A percentile compares a stretch with the other conserved stretches of the same genome.
These are phyloP conservation scores for Clarias pachynema DNA, from an alignment of 2,797 vertebrate species.

Conservation along the genomic window DNA sequence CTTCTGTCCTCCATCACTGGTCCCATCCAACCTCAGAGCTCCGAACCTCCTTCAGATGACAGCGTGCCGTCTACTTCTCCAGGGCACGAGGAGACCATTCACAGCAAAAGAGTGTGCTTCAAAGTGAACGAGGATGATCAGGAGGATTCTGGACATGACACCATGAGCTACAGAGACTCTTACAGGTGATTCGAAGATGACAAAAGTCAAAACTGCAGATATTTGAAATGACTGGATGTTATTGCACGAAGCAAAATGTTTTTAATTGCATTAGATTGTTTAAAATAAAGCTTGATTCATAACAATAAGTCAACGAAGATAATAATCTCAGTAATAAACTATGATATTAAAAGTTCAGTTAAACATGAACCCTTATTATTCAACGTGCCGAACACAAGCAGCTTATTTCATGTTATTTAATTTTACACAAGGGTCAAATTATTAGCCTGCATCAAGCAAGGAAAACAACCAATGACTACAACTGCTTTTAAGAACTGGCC, in stretches of 20 bases:
- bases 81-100: conserved; percentile 82
- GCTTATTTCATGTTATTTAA: background rate
- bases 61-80: conserved; percentile 75
- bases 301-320: background rate
- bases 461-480: too few species aligned
- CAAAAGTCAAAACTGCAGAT: background rate
- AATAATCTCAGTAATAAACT: background rate
- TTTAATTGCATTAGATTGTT: background rate
- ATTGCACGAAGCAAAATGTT: background rate
- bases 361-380: background rate
- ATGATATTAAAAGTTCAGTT: background rate
- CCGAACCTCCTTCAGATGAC: conserved; percentile 79
- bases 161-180: conserved; percentile 97
- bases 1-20: conserved; percentile 89
- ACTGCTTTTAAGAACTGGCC: too few species aligned
- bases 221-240: background rate
- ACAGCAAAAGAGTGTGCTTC: conserved; percentile 94
- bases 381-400: background rate
- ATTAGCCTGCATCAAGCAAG: too few species aligned
- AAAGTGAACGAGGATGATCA: conserved; percentile 97
- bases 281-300: background rate
- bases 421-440: background rate
- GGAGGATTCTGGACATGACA: conserved; percentile 97
- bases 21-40: conserved; percentile 80
- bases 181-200: conserved; percentile 82